A percentile compares a stretch with the other conserved stretches of the same genome.
Conservation (phyloP, 2,888 invertebrate genomes). For the Aleiodes leptofemur region DNA sequence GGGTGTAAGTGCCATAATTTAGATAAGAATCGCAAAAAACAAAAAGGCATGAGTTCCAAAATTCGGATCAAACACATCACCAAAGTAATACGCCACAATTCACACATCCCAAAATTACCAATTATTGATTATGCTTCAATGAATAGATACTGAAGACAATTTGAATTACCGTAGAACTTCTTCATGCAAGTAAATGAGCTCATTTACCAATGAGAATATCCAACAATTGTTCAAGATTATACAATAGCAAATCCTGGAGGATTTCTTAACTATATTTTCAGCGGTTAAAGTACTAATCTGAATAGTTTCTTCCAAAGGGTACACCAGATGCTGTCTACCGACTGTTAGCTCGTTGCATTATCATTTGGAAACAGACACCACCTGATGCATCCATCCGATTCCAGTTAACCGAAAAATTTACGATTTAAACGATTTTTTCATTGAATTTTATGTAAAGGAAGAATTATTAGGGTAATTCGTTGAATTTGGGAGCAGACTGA, state of each 20-base stretch:
- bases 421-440: slow-evolving; percentile 13
- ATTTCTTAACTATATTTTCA: slow-evolving; percentile 15
- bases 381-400: slow-evolving; percentile 11
- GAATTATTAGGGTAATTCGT: no score
- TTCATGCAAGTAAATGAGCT: no score
- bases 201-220: neutral
- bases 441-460: no score
- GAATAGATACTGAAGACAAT: no score
- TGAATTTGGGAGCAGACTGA: no score
- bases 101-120: neutral
- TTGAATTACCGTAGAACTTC: no score
- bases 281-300: slow-evolving; percentile 16
- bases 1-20: no score
- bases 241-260: slow-evolving; percentile 7
- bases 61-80: no score
- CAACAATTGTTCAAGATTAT: slow-evolving; percentile 4
- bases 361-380: slow-evolving; percentile 26
- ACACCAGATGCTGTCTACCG: slow-evolving; percentile 29
- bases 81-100: neutral
- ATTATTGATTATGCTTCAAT: no score
- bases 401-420: neutral
- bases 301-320: slow-evolving; percentile 1
- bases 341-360: slow-evolving; percentile 28
- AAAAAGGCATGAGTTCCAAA: no score
- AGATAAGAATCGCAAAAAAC: no score